phyloP scores from a whole-genome alignment of 1,140 invertebrate species.

The Macrobrachium nipponense region DNA sequence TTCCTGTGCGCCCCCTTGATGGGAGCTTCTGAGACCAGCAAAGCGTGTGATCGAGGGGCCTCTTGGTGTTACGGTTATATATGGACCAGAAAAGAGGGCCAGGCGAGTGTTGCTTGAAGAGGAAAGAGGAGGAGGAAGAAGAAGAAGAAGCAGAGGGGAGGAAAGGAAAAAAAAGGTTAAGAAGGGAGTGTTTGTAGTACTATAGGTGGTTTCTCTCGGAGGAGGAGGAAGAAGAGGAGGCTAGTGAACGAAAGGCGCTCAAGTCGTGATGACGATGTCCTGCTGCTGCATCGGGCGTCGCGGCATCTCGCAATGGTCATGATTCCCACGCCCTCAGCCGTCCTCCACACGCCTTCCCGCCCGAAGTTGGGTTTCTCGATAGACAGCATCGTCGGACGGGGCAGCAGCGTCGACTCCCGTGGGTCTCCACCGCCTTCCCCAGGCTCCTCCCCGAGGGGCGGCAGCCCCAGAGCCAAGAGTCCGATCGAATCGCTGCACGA shows the following conservation, averaged over 20 bases:
- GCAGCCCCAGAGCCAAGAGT: constrained; percentile 39
- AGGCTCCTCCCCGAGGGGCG: constrained; percentile 42
- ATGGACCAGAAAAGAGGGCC: constrained; percentile 6
- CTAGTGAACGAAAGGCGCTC: constrained; percentile 1
- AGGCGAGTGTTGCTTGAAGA: constrained; percentile 1
- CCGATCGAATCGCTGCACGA: constrained; percentile 26
- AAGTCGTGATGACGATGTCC: constrained; percentile 34
- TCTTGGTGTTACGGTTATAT: constrained; percentile 17
- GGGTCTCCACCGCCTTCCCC: constrained; percentile 53
- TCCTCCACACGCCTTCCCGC: constrained; percentile 54
- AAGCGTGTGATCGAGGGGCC: constrained; percentile 28
- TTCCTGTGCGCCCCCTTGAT: constrained; percentile 51
- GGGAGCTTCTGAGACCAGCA: constrained; percentile 28
- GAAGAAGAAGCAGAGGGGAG: too few species aligned
- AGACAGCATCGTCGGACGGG: constrained; percentile 58
- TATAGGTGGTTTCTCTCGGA: not conserved
- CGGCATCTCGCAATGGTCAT: constrained; percentile 45
- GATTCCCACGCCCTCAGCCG: constrained; percentile 58
- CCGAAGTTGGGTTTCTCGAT: constrained; percentile 58
- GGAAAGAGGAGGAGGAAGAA: not conserved
- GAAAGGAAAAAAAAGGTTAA: too few species aligned
- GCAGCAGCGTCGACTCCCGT: constrained; percentile 32
- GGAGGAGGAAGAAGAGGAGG: too few species aligned
- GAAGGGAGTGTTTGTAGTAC: too few species aligned
- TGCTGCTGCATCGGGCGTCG: constrained; percentile 14